A percentile compares a stretch with the other conserved stretches of the same genome.
Conservation (phyloP, 2,113 vertebrate species). For the Macaca fascicularis region DNA sequence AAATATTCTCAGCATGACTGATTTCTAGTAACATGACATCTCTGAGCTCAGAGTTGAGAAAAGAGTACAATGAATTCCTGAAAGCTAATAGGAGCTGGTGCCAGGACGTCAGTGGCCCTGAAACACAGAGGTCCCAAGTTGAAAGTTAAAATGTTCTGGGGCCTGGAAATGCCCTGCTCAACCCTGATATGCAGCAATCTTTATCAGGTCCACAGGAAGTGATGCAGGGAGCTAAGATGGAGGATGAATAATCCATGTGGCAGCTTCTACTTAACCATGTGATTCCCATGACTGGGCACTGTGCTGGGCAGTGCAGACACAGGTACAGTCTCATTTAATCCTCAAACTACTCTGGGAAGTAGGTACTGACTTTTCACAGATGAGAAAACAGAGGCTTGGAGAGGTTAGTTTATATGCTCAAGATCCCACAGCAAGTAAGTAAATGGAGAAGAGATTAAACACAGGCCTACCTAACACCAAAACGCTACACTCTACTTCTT, state of each 20-base stretch:
- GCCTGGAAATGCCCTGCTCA: not conserved
- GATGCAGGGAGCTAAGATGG: too few species aligned
- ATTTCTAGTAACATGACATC: not conserved
- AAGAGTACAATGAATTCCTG: not conserved
- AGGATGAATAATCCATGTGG: not conserved
- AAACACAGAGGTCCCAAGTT: not conserved
- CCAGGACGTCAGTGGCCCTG: not conserved
- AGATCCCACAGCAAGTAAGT: not conserved
- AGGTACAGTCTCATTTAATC: not conserved
- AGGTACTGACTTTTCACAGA: not conserved
- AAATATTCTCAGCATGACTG: not conserved
- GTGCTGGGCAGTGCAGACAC: too few species aligned
- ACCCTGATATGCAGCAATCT: not conserved
- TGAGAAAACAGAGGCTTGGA: not conserved
- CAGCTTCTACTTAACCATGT: fast-evolving
- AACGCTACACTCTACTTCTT: not conserved
- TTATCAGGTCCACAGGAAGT: not conserved
- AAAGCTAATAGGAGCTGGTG: not conserved
- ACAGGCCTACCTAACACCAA: not conserved
- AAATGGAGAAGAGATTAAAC: not conserved
- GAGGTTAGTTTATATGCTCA: not conserved
- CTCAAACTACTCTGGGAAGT: not conserved
- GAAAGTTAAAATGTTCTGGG: not conserved
- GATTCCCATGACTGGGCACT: not conserved
- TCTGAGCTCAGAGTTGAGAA: not conserved